Percentiles rank a stretch among this genome's conserved stretches.
Conservation (phyloP, 2,888 invertebrate genomes). For the Eupithecia pulchellata region DNA sequence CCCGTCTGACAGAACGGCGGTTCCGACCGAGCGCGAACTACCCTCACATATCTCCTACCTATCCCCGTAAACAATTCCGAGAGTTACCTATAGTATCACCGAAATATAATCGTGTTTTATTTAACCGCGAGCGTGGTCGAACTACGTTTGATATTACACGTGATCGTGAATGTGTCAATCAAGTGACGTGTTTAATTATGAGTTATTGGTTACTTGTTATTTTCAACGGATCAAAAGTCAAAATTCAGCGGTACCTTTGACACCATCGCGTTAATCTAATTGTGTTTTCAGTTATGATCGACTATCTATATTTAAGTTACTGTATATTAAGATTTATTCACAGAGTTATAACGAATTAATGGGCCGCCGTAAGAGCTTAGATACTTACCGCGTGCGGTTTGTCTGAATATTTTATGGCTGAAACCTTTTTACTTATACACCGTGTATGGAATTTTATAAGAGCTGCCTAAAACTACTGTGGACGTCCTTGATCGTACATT, state of each 20-base stretch:
- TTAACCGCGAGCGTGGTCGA: background rate
- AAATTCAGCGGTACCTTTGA: slow-evolving; percentile 38
- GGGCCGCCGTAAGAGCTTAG: slow-evolving; percentile 24
- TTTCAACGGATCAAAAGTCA: background rate
- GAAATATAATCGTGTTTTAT: background rate
- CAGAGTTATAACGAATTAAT: slow-evolving; percentile 29
- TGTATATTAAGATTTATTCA: slow-evolving; percentile 19
- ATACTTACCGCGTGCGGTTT: slow-evolving; percentile 28
- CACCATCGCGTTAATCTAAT: background rate
- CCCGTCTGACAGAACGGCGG: slow-evolving; percentile 57
- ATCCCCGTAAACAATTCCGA: slow-evolving; percentile 35
- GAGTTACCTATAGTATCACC: background rate
- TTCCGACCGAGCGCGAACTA: slow-evolving; percentile 40
- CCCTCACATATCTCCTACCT: slow-evolving; percentile 55
- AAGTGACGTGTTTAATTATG: slow-evolving; percentile 25
- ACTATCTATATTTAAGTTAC: background rate
- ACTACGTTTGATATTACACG: background rate
- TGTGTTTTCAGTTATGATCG: background rate
- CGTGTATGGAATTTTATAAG: slow-evolving; percentile 14
- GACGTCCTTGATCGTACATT: slow-evolving; percentile 27
- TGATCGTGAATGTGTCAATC: slow-evolving; percentile 6
- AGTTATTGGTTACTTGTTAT: background rate
- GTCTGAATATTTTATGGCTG: slow-evolving; percentile 25
- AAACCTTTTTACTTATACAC: slow-evolving; percentile 17
- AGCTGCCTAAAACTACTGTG: slow-evolving; percentile 7